Conservation (phyloP, 2,797 vertebrate genomes). For the Tamandua tetradactyla region DNA sequence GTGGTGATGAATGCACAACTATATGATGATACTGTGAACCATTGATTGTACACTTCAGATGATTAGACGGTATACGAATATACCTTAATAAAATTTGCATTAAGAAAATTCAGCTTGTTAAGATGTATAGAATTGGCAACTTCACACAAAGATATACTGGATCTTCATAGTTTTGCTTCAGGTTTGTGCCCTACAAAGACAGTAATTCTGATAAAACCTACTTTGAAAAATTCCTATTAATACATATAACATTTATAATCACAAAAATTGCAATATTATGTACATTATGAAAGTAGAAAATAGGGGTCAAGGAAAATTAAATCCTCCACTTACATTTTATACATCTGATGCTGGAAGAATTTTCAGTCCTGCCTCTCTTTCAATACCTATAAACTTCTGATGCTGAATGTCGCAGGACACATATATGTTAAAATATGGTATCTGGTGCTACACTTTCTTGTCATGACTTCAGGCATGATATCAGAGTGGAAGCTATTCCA, state of each 20-base stretch:
- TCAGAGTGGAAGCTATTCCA: not conserved
- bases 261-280: not conserved
- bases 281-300: not conserved
- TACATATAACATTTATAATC: not conserved
- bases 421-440: not conserved
- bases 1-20: too few relatives aligned
- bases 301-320: not conserved
- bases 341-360: not conserved
- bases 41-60: too few relatives aligned
- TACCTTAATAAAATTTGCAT: too few relatives aligned
- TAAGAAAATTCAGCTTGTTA: too few relatives aligned
- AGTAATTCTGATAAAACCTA: not conserved
- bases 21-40: too few relatives aligned
- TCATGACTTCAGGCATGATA: not conserved
- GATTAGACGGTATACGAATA: too few relatives aligned
- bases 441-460: not conserved
- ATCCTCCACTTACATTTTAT: not conserved
- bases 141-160: not conserved
- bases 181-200: not conserved
- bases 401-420: not conserved
- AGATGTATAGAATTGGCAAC: not conserved
- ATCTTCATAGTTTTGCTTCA: not conserved
- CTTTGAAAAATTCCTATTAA: not conserved
- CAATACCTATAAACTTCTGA: not conserved
- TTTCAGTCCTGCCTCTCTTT: not conserved